Evolutionary conservation across 2,888 invertebrate species (phyloP).

Genomic region (Drosophila subquinaria): DNA sequence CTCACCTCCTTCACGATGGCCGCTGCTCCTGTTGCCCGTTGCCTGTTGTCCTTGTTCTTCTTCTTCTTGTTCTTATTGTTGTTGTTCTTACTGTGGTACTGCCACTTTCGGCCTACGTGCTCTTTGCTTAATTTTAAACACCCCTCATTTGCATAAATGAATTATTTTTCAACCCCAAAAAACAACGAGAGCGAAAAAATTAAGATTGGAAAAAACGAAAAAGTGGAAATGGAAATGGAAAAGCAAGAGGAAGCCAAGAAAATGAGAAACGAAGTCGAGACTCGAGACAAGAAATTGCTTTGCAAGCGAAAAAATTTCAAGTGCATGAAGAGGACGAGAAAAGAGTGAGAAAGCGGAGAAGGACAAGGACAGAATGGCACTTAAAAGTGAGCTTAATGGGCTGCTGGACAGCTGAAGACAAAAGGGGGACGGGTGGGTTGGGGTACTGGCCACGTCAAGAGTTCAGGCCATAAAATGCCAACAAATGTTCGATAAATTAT

Average conservation of each 20-base stretch:
- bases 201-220: slow-evolving; percentile 73
- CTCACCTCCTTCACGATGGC: slow-evolving; percentile 75
- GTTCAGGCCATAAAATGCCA: slow-evolving; percentile 67
- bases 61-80: slow-evolving; percentile 10
- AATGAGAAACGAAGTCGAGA: slow-evolving; percentile 59
- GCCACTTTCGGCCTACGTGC: slow-evolving; percentile 79
- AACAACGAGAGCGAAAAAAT: slow-evolving; percentile 63
- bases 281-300: slow-evolving; percentile 62
- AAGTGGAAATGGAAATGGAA: slow-evolving; percentile 49
- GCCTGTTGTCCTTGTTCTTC: slow-evolving; percentile 19
- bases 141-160: slow-evolving; percentile 84
- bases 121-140: slow-evolving; percentile 82
- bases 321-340: slow-evolving; percentile 46
- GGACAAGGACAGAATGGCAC: slow-evolving; percentile 63
- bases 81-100: slow-evolving; percentile 44
- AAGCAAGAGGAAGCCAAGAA: slow-evolving; percentile 36
- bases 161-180: slow-evolving; percentile 82
- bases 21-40: slow-evolving; percentile 30
- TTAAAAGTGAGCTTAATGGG: slow-evolving; percentile 78
- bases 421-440: background rate
- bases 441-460: slow-evolving; percentile 64
- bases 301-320: slow-evolving; percentile 74
- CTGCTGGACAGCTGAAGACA: slow-evolving; percentile 22
- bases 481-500: slow-evolving; percentile 66
- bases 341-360: slow-evolving; percentile 3